Percentiles rank a stretch among this genome's conserved stretches.
These are phyloP conservation scores for Caenorhabditis imperialis DNA, from an alignment of 2,888 invertebrate genomes.

Conservation along the genomic window DNA sequence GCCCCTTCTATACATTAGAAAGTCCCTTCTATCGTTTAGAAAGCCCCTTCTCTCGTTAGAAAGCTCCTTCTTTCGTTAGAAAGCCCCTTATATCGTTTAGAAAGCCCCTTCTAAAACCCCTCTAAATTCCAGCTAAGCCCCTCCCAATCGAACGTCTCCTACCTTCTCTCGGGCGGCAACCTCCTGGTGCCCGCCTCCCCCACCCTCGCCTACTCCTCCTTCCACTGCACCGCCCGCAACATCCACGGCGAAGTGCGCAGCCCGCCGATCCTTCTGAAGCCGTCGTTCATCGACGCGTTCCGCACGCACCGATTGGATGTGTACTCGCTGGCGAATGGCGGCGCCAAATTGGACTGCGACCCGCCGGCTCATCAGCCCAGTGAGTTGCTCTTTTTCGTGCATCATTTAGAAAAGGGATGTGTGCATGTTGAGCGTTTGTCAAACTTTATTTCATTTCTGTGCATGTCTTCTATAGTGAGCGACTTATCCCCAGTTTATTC, in stretches of 20 bases:
- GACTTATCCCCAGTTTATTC: too few species aligned
- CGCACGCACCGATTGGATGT: conserved; percentile 64
- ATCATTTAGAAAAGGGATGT: too few species aligned
- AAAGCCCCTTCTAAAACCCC: too few species aligned
- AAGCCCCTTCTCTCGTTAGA: too few species aligned
- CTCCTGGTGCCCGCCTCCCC: conserved; percentile 61
- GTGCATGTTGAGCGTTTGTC: too few species aligned
- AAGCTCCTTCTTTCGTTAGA: too few species aligned
- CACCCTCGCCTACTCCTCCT: conserved; percentile 61
- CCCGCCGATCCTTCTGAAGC: conserved; percentile 61
- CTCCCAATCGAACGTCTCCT: conserved; percentile 49
- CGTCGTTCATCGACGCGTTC: conserved; percentile 62
- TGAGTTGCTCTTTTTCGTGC: conserved; percentile 55
- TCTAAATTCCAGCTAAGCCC: conserved; percentile 49
- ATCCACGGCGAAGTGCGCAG: conserved; percentile 58
- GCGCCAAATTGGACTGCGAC: conserved; percentile 72
- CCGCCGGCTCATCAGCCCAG: conserved; percentile 76
- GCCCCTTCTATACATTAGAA: too few species aligned
- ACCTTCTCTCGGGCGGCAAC: conserved; percentile 65
- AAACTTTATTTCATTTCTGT: too few species aligned
- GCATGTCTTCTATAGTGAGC: too few species aligned
- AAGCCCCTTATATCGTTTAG: too few species aligned
- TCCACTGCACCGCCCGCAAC: conserved; percentile 64
- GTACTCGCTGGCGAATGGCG: conserved; percentile 70
- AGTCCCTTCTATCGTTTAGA: too few species aligned